These are phyloP conservation scores for Leptopilina boulardi DNA, from an alignment of 1,140 invertebrate genomes.

Conservation along the genomic window DNA sequence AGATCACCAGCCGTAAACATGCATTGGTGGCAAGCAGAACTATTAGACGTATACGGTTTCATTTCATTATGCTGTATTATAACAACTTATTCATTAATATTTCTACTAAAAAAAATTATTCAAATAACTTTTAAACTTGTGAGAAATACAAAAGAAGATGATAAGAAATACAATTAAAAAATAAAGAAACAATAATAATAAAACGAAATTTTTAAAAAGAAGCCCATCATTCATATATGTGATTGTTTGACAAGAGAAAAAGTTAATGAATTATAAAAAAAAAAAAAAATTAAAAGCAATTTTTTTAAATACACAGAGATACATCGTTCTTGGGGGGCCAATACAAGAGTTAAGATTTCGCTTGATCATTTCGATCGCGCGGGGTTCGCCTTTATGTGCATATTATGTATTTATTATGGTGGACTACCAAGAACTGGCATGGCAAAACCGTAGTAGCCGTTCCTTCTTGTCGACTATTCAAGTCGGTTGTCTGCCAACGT, in stretches of 20 bases:
- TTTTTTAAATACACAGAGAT: neutral
- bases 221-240: too few relatives aligned
- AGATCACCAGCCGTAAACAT: neutral
- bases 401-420: slow-evolving; percentile 76
- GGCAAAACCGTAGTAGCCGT: slow-evolving; percentile 68
- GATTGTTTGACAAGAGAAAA: too few relatives aligned
- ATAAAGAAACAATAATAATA: neutral
- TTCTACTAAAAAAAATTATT: too few relatives aligned
- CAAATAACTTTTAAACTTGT: too few relatives aligned
- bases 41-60: neutral
- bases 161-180: too few relatives aligned
- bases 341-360: slow-evolving; percentile 57
- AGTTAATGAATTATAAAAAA: neutral
- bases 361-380: slow-evolving; percentile 67
- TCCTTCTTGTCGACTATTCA: slow-evolving; percentile 56
- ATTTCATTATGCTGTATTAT: neutral
- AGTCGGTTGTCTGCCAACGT: slow-evolving; percentile 41
- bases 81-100: too few relatives aligned
- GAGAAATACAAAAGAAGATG: too few relatives aligned
- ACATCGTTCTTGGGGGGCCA: slow-evolving; percentile 1
- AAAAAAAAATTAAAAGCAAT: neutral
- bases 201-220: neutral
- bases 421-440: slow-evolving; percentile 68
- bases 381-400: slow-evolving; percentile 73
- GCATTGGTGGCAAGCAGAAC: neutral